Conservation (phyloP, 2,113 vertebrate species). For the Vidua macroura region DNA sequence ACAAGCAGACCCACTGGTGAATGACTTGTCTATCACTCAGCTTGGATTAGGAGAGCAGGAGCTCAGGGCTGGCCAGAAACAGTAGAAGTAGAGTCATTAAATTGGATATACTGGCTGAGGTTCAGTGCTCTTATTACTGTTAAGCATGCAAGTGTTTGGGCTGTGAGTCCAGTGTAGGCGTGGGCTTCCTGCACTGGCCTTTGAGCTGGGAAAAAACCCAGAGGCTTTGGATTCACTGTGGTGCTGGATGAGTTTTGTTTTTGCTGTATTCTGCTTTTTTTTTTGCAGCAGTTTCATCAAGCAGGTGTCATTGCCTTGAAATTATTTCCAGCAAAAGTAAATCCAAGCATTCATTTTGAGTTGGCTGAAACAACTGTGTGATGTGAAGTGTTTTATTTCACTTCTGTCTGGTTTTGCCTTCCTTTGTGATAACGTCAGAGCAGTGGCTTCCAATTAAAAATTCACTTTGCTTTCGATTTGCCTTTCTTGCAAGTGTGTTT, state of each 20-base stretch:
- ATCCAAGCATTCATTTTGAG: background rate
- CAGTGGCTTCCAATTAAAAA: background rate
- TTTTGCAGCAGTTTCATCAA: background rate
- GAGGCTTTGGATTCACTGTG: background rate
- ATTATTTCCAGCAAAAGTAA: background rate
- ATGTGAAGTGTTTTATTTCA: background rate
- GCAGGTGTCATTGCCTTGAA: background rate
- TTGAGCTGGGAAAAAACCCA: background rate
- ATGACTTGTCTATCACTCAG: background rate
- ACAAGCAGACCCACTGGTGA: constrained; percentile 17
- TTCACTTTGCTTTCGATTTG: background rate
- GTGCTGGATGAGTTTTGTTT: background rate
- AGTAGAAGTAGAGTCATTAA: constrained; percentile 15
- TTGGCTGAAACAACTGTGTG: background rate
- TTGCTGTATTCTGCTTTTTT: background rate
- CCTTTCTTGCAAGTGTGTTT: background rate
- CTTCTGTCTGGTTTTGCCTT: background rate
- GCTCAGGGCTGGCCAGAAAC: constrained; percentile 11
- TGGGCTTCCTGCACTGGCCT: background rate
- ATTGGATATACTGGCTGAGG: constrained; percentile 1
- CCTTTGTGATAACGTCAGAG: background rate
- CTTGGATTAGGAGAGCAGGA: constrained; percentile 29
- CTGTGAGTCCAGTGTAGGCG: background rate
- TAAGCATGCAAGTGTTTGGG: background rate
- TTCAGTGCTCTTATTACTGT: background rate